Evolutionary conservation across 2,888 invertebrate species (phyloP).

Genomic region (Catonia carolina): DNA sequence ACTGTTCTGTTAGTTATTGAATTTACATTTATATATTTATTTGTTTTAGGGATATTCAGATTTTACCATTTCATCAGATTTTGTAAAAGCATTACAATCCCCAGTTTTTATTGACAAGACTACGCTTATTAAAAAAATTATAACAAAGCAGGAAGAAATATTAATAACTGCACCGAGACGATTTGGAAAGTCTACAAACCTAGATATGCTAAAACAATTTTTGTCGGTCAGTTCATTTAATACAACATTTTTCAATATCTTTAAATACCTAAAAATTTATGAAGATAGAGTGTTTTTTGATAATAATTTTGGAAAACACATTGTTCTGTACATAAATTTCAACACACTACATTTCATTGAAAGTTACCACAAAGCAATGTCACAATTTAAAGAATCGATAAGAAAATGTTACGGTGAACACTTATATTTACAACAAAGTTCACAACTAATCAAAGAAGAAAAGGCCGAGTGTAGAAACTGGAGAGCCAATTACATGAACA

Average conservation of each 20-base stretch:
- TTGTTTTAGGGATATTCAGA: background rate
- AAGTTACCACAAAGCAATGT: background rate
- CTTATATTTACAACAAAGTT: background rate
- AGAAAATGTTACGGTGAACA: background rate
- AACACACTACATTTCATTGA: background rate
- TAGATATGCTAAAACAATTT: conserved; percentile 6
- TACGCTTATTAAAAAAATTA: background rate
- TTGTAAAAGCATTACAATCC: background rate
- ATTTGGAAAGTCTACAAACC: conserved; percentile 9
- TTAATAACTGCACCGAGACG: background rate
- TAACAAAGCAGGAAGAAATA: background rate
- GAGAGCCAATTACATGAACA: background rate
- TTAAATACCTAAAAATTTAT: conserved; percentile 5
- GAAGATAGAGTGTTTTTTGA: background rate
- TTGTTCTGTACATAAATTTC: background rate
- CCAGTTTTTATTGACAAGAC: conserved; percentile 13
- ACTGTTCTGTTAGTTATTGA: too few relatives aligned
- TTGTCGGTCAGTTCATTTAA: background rate
- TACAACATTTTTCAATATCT: conserved; percentile 1
- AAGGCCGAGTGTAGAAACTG: background rate
- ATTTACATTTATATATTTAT: too few relatives aligned
- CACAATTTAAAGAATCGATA: background rate
- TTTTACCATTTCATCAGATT: background rate
- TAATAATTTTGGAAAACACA: conserved; percentile 7
- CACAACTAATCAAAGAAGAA: background rate